These are phyloP conservation scores for Parambassis ranga DNA, from an alignment of 2,797 vertebrate species.

Conservation along the genomic window DNA sequence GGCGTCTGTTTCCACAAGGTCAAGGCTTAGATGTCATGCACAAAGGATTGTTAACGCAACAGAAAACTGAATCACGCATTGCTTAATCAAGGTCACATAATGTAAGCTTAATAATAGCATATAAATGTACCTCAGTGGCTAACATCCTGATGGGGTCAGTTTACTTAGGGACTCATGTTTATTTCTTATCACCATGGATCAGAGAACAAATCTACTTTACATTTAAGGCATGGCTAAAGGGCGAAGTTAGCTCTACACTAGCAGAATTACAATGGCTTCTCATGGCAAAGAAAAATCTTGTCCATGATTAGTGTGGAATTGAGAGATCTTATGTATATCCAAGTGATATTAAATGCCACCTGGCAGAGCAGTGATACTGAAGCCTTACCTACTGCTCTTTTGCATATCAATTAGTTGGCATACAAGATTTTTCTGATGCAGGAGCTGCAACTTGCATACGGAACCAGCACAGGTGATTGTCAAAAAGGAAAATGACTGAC, in stretches of 20 bases:
- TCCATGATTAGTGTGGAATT: slow-evolving; percentile 65
- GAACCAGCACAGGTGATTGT: not conserved
- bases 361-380: slow-evolving; percentile 47
- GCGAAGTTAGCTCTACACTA: slow-evolving; percentile 25
- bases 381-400: slow-evolving; percentile 38
- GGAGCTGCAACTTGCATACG: not conserved
- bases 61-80: slow-evolving; percentile 33
- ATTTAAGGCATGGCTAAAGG: not conserved
- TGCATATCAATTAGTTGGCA: slow-evolving; percentile 65
- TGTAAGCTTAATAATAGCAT: slow-evolving; percentile 45
- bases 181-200: slow-evolving; percentile 17
- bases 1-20: slow-evolving; percentile 51
- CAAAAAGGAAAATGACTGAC: not conserved
- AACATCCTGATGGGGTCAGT: slow-evolving; percentile 29
- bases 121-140: slow-evolving; percentile 41
- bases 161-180: slow-evolving; percentile 31
- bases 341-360: slow-evolving; percentile 68
- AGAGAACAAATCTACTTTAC: slow-evolving; percentile 37
- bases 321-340: slow-evolving; percentile 64
- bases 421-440: slow-evolving; percentile 12
- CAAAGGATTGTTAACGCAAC: slow-evolving; percentile 43
- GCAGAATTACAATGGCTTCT: slow-evolving; percentile 48
- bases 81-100: slow-evolving; percentile 59
- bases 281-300: slow-evolving; percentile 39
- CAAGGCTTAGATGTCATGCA: slow-evolving; percentile 59